A percentile compares a stretch with the other conserved stretches of the same genome.
These are phyloP conservation scores for Podocnemis expansa DNA, from an alignment of 2,113 vertebrate genomes.

Conservation along the genomic window DNA sequence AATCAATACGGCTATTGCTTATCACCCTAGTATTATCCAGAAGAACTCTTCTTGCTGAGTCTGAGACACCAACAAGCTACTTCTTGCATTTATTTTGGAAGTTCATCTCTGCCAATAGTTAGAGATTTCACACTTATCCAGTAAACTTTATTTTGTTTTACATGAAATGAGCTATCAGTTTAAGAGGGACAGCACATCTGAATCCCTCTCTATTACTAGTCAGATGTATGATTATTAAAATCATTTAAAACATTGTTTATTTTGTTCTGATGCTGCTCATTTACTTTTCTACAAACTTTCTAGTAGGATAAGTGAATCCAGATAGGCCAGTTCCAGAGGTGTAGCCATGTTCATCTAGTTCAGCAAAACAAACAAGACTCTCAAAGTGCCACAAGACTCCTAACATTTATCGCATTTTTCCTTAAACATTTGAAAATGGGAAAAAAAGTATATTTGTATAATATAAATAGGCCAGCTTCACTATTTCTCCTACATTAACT, in stretches of 20 bases:
- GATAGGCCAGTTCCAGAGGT: background rate
- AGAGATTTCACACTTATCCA: background rate
- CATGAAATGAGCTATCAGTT: background rate
- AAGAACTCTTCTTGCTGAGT: background rate
- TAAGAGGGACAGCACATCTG: background rate
- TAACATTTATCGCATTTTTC: too few species aligned
- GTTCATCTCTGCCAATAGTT: background rate
- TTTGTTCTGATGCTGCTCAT: background rate
- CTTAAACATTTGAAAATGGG: too few species aligned
- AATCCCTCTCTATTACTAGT: background rate
- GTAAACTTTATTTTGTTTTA: background rate
- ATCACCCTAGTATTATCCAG: background rate
- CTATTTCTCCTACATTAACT: background rate
- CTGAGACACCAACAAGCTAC: background rate
- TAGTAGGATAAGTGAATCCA: background rate
- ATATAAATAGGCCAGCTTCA: background rate
- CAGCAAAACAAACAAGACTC: too few species aligned
- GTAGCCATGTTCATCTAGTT: too few species aligned
- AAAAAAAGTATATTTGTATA: too few species aligned
- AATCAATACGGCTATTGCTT: conserved; percentile 20
- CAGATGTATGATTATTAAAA: background rate
- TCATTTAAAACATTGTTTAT: background rate
- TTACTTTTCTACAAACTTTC: background rate
- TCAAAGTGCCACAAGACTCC: too few species aligned
- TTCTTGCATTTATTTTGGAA: background rate